Evolutionary conservation across 2,888 invertebrate species (phyloP), one percentile per base, ranked within the genome.

Genomic region (Scaptomyza cyrtandrae): DNA sequence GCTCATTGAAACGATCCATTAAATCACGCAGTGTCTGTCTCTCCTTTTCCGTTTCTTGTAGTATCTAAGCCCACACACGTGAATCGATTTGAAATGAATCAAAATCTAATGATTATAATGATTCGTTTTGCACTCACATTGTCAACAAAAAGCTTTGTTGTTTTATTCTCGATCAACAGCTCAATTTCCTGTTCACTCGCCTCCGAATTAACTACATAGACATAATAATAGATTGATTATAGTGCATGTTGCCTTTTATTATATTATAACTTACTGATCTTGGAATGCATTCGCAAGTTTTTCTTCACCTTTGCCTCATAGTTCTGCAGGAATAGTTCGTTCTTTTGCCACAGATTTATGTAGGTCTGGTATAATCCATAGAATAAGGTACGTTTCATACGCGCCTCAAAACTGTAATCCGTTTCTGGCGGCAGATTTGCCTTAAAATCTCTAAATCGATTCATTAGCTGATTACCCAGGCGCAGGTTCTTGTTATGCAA

Each of bases 141-240:
- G 58, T 91, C 92, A 29, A 91, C 91, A 84, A 92, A 92, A 37
- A 92, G 84, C 65, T 91, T 92, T 35, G 91, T 91, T 39, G 89
- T 90, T 69, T 91, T 92, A 75, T 90, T 92, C 27, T 91, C 90
- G 59, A 92, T 86, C 63, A 92, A 75, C 71, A 90, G 88, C 68
- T 92, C 92, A 39, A 92, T 91, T 78, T 92, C 92, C 67, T 92
- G 92, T 64, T 92, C 92, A 31, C 89, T 92, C 55, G 91, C 88
- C 61, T 91, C 90, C 65, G 88, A 87, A 66, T 92, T 91, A 59
- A 92, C 92, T 92, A 55, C 24, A 52, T 4, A 16, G 6, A 24
- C 33, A 39, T 14, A 14, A 39, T 14, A 0, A 24, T 37, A 7
- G 0, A 29, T 7, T 6, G 29, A 29, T 7, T 29, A 29, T 29